phyloP scores from a whole-genome alignment of 1,140 invertebrate genomes.

The Conus betulinus region DNA sequence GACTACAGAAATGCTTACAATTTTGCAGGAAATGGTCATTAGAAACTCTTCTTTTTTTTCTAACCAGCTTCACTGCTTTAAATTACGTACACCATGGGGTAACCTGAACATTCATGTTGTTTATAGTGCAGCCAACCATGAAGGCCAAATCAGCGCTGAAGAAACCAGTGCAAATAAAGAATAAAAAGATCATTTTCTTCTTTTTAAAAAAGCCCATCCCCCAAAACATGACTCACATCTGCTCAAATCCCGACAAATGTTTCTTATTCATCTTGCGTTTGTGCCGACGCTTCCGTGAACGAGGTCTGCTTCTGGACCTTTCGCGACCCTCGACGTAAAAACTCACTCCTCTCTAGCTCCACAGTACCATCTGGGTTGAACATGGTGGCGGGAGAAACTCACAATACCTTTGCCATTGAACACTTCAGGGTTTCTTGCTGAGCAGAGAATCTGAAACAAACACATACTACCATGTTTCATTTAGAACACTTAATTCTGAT shows the following conservation, averaged over 20 bases:
- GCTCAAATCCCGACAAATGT: not conserved
- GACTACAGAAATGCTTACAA: too few relatives aligned
- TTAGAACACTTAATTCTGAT: not conserved
- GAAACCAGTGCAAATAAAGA: too few relatives aligned
- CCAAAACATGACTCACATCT: not conserved
- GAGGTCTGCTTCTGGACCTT: not conserved
- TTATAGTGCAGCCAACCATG: too few relatives aligned
- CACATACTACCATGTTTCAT: not conserved
- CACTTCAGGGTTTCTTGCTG: not conserved
- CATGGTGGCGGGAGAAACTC: not conserved
- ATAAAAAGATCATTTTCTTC: not conserved
- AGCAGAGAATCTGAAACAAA: not conserved
- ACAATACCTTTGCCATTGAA: not conserved
- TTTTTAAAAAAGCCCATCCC: not conserved
- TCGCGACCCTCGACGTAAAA: not conserved
- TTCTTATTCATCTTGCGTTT: not conserved
- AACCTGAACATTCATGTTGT: too few relatives aligned
- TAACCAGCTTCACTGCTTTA: too few relatives aligned
- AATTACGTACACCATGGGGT: too few relatives aligned
- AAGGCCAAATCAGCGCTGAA: too few relatives aligned
- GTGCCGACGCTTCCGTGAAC: not conserved
- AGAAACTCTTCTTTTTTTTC: too few relatives aligned
- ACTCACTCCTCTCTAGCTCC: not conserved
- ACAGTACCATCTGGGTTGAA: too few relatives aligned
- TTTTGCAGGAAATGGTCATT: too few relatives aligned